Base-by-base conservation (phyloP, 2,113 vertebrate species). In the Lichenostomus cassidix region DNA sequence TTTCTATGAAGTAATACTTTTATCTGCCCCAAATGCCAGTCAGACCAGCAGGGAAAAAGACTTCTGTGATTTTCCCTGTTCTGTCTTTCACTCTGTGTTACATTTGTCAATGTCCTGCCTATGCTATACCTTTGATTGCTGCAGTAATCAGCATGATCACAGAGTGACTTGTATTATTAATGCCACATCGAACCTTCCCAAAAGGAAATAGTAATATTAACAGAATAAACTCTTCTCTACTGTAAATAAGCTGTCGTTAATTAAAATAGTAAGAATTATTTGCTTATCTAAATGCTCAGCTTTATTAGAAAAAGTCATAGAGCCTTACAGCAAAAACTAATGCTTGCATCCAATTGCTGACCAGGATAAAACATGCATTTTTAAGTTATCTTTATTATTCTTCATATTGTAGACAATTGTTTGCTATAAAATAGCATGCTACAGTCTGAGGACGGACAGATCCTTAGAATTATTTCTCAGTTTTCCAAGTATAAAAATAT, bases 141-240 rank as follows among this genome's bases (percentile, higher is more conserved):
- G 49, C 49, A 71, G 41, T 33, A 15, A 75, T n/a, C 33, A 75
- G 39, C 0, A 0, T 89, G 28, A 53, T 33, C 27, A n/a, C 8
- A 47, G 33, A 76, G 47, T 21, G 1, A 89, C 53, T 50, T 67
- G 20, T 46, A 50, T 59, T 65, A 63, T 24, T 59, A 77, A 87
- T 16, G 24, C 5, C 41, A 39, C 39, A 42, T 41, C 15, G 46
- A 83, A 62, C 31, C 37, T 67, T 88, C 33, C 12, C 33, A 31
- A 86, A 78, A 75, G 6, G 24, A 92, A 88, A 46, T 5, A 46
- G 16, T 11, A 81, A 7, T 60, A 64, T 58, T 27, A 91, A 39
- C 11, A 83, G 15, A 53, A n/a, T 68, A 49, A 44, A 65, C 5
- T 62, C 20, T 55, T 77, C 15, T 35, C 15, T 55, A 50, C 17